Evolutionary conservation across 2,113 vertebrate species (phyloP).

Genomic region (Ceyx margarethae): DNA sequence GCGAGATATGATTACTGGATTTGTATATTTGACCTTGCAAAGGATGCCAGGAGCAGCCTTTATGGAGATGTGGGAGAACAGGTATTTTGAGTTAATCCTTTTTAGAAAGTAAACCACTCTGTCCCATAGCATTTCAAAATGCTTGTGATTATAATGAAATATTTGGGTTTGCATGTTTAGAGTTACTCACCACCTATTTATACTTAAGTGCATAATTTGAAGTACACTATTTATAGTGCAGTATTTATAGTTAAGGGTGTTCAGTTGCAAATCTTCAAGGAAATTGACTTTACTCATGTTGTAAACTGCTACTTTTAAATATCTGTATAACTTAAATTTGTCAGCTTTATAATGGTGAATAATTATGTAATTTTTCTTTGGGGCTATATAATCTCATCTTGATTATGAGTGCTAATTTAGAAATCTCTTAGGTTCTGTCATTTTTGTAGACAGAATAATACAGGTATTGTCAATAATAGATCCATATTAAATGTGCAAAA

Average conservation of each 20-base stretch:
- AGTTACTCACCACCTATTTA: neutral
- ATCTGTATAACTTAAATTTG: neutral
- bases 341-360: neutral
- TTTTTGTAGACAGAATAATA: neutral
- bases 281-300: neutral
- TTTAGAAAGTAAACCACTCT: neutral
- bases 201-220: too few relatives aligned
- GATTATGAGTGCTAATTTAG: neutral
- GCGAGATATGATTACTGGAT: neutral
- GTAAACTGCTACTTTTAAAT: neutral
- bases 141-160: neutral
- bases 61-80: fast-evolving
- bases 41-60: neutral
- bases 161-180: neutral
- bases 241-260: neutral
- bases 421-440: neutral
- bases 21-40: neutral
- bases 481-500: neutral
- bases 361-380: neutral
- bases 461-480: neutral
- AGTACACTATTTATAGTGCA: neutral
- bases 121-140: neutral
- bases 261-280: neutral
- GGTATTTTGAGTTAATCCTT: neutral
- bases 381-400: neutral